Base-by-base conservation (phyloP, 2,113 vertebrate species). In the Dendrocopos noguchii region DNA sequence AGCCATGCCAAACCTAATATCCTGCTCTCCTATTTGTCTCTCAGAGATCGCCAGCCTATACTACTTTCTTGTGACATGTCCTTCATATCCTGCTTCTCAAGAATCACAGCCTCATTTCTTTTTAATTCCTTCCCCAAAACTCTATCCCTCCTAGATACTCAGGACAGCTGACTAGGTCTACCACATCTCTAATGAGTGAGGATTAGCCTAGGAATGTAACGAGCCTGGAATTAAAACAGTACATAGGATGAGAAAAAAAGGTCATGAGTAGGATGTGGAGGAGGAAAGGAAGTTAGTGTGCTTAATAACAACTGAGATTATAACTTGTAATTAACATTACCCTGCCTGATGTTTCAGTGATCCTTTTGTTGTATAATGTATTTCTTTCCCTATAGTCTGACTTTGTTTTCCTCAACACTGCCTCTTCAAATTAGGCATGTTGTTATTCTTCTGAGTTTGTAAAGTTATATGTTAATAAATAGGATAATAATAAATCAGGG, bases 331-430 rank as follows among this genome's bases (percentile, higher is more conserved):
- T 85, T 94, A 91, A 68, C 36, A n/a, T 44, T 53, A 83, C 60
- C 33, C 83, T 85, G 61, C 20, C 57, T 1, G 4, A 47, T 2
- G 1, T 65, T 88, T 86, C 91, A 83, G 68, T 39, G 61, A 92
- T 90, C n/a, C 31, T 87, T 96, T 95, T 95, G 91, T 92, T 94
- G 75, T 93, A 96, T 92, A 92, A 92, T 93, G 47, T 71, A 94
- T 93, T 72, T 72, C 47, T 77, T 89, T 67, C 87, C 65, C 76
- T 46, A 29, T 56, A 76, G 79, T 31, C 75, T 74, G 87, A 93
- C 89, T 87, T 93, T 83, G 82, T 87, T 94, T 94, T 94, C 63
- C n/a, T 86, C 57, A 87, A 74, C 27, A 12, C 34, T 91, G 57
- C 79, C 68, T 92, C 95, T 96, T 96, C 95, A 96, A 94, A 94